A percentile compares a stretch with the other conserved stretches of the same genome.
phyloP scores from a whole-genome alignment of 2,888 invertebrate genomes.

The Encarsia formosa region DNA sequence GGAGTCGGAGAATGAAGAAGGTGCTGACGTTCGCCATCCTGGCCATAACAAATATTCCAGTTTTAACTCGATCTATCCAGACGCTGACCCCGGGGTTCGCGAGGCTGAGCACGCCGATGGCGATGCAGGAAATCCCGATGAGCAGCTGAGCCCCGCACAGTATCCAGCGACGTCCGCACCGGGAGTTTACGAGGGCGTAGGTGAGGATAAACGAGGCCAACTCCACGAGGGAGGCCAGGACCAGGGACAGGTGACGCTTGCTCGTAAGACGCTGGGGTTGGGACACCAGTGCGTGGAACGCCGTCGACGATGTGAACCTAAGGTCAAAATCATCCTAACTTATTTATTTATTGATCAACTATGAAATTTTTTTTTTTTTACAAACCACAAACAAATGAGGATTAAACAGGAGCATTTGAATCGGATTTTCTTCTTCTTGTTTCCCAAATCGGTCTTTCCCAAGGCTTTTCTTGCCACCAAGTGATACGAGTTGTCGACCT shows the following conservation, averaged over 20 bases:
- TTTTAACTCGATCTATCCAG: too few species aligned
- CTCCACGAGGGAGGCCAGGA: slow-evolving; percentile 53
- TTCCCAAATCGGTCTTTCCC: too few species aligned
- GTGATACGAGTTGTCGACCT: too few species aligned
- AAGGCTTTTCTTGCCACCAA: too few species aligned
- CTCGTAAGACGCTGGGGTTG: slow-evolving; percentile 49
- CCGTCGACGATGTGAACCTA: slow-evolving; percentile 53
- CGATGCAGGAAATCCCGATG: slow-evolving; percentile 48
- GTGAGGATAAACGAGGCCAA: slow-evolving; percentile 48
- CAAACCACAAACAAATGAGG: slow-evolving; percentile 18
- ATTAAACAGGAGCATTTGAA: slow-evolving; percentile 4
- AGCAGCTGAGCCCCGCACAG: slow-evolving; percentile 48
- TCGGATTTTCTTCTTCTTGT: too few species aligned
- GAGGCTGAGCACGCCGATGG: slow-evolving; percentile 41
- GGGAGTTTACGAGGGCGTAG: slow-evolving; percentile 33
- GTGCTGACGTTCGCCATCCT: slow-evolving; percentile 51
- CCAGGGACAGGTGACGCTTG: slow-evolving; percentile 53
- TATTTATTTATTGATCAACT: too few species aligned
- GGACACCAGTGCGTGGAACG: slow-evolving; percentile 51
- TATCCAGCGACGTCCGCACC: slow-evolving; percentile 48
- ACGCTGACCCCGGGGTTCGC: not conserved
- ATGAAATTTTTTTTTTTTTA: not conserved
- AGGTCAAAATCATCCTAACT: too few species aligned
- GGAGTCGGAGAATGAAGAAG: slow-evolving; percentile 51
- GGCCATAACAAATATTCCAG: too few species aligned